Conservation (phyloP, 2,797 vertebrate species). For the Protonibea diacanthus region DNA sequence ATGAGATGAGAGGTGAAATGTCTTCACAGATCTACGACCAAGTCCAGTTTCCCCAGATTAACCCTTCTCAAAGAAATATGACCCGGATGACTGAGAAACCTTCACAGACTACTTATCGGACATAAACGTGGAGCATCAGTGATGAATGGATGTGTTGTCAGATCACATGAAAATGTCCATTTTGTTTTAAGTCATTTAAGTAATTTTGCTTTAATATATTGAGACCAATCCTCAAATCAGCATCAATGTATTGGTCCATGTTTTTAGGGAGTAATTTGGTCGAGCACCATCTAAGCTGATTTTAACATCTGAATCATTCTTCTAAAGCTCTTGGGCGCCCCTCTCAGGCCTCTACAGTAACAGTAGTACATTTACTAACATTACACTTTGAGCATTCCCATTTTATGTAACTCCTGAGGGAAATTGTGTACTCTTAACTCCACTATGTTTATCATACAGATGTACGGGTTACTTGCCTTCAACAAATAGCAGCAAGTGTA, state of each 20-base stretch:
- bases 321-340: slow-evolving; percentile 32
- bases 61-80: too few relatives aligned
- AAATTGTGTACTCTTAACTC: too few relatives aligned
- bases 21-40: too few relatives aligned
- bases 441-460: too few relatives aligned
- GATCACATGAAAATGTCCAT: neutral
- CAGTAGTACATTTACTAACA: neutral
- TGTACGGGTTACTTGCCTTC: too few relatives aligned
- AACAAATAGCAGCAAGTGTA: too few relatives aligned
- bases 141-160: neutral
- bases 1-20: too few relatives aligned
- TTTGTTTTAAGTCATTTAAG: neutral
- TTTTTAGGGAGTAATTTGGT: neutral
- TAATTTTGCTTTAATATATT: neutral
- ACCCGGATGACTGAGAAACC: too few relatives aligned
- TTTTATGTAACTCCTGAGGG: too few relatives aligned
- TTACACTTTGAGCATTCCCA: too few relatives aligned
- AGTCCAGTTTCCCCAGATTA: too few relatives aligned
- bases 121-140: neutral
- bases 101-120: neutral
- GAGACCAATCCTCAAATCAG: neutral
- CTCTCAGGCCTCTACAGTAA: slow-evolving; percentile 10
- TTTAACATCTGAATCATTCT: slow-evolving; percentile 2
- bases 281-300: neutral
- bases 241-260: neutral